Evolutionary conservation across 2,888 invertebrate genomes (phyloP).

Genomic region (Ectemnius lituratus): DNA sequence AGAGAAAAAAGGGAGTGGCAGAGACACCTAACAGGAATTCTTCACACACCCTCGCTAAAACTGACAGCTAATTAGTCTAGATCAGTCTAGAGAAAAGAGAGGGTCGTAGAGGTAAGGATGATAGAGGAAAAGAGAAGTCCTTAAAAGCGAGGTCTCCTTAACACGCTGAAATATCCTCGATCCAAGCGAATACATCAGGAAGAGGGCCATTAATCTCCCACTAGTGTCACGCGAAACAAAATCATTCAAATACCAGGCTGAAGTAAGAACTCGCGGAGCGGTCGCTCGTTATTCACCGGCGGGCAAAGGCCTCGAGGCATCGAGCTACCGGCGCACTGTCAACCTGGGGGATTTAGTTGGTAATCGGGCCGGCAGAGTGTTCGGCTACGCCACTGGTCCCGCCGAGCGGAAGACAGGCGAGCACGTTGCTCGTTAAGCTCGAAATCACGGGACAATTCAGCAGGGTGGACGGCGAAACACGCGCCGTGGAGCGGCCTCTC

Average conservation of each 20-base stretch:
- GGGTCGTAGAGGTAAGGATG: too few species aligned
- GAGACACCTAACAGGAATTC: not conserved
- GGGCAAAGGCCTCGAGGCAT: not conserved
- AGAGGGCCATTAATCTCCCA: constrained; percentile 2
- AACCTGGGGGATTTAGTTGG: too few species aligned
- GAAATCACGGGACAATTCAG: constrained; percentile 45
- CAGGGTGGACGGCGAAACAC: constrained; percentile 21
- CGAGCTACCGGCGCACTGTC: not conserved
- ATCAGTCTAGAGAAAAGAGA: not conserved
- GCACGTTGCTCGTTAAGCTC: constrained; percentile 38
- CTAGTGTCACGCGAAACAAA: constrained; percentile 5
- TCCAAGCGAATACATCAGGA: not conserved
- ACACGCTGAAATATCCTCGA: not conserved
- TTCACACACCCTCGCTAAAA: not conserved
- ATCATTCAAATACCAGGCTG: constrained; percentile 6
- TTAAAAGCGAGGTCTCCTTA: too few species aligned
- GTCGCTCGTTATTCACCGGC: constrained; percentile 5
- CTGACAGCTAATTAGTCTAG: constrained; percentile 7
- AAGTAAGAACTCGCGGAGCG: constrained; percentile 2
- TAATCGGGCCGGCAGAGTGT: not conserved
- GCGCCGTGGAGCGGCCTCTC: constrained; percentile 3
- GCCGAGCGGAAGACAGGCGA: constrained; percentile 6
- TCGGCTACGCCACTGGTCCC: constrained; percentile 2
- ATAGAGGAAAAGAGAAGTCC: too few species aligned
- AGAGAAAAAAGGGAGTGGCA: not conserved